Conservation (phyloP, 2,797 vertebrate species). For the Chloroceryle inda region DNA sequence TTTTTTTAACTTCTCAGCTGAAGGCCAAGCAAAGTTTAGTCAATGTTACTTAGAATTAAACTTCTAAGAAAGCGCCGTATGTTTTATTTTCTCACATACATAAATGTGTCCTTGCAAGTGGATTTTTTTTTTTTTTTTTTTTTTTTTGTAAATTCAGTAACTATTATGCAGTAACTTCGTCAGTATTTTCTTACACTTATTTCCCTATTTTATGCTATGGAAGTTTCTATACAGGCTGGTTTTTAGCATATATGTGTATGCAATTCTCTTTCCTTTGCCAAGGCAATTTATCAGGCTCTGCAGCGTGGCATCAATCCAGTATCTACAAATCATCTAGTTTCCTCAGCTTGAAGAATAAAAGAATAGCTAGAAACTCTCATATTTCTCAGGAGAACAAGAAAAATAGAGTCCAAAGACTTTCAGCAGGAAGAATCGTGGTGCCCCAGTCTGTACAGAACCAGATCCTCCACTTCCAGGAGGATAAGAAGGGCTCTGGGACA, state of each 20-base stretch:
- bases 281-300: background rate
- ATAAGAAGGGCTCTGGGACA: background rate
- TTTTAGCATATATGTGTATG: background rate
- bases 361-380: background rate
- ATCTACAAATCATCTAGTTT: background rate
- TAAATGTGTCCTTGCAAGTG: background rate
- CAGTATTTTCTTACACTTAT: background rate
- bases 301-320: background rate
- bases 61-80: background rate
- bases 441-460: background rate
- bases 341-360: background rate
- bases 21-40: conserved; percentile 28
- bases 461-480: background rate
- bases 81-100: background rate
- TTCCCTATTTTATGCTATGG: background rate
- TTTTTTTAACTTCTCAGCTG: conserved; percentile 17
- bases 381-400: background rate
- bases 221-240: background rate
- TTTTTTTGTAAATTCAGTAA: background rate
- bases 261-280: background rate
- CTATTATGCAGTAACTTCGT: background rate
- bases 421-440: background rate
- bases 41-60: conserved; percentile 1
- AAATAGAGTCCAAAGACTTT: background rate
- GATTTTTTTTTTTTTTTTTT: background rate